Percentiles rank a stretch among this genome's conserved stretches.
Conservation (phyloP, 2,113 vertebrate genomes). For the Pica pica region DNA sequence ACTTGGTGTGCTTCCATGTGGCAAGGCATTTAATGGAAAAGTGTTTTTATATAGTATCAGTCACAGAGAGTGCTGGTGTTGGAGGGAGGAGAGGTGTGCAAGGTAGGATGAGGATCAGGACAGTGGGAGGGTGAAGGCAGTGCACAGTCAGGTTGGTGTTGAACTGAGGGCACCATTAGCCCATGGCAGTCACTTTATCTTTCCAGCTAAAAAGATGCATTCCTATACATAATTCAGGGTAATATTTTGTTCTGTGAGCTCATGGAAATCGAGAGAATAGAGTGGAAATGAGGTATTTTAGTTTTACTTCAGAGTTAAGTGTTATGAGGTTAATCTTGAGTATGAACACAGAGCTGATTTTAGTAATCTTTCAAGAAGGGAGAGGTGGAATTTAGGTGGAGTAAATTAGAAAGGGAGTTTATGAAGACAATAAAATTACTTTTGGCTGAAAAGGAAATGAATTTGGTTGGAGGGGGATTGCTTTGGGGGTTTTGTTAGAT, state of each 20-base stretch:
- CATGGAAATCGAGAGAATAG: neutral
- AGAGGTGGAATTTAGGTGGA: neutral
- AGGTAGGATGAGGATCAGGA: neutral
- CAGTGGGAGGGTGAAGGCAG: neutral
- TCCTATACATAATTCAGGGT: neutral
- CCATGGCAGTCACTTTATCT: neutral
- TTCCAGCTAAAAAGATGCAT: neutral
- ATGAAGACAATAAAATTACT: neutral
- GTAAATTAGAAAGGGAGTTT: neutral
- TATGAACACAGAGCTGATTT: neutral
- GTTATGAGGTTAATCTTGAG: neutral
- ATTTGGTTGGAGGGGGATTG: neutral
- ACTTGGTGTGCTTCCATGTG: neutral
- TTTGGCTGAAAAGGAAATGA: neutral
- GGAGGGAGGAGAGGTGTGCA: neutral
- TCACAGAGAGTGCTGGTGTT: neutral
- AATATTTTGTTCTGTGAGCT: neutral
- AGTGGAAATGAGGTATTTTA: neutral
- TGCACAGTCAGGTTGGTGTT: fast-evolving
- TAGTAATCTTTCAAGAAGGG: neutral
- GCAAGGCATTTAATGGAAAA: neutral
- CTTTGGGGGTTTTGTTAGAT: fast-evolving
- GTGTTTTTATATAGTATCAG: neutral
- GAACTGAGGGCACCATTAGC: neutral
- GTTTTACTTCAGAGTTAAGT: neutral